phyloP scores from a whole-genome alignment of 2,888 invertebrate species.

The Oscheius sp. region DNA sequence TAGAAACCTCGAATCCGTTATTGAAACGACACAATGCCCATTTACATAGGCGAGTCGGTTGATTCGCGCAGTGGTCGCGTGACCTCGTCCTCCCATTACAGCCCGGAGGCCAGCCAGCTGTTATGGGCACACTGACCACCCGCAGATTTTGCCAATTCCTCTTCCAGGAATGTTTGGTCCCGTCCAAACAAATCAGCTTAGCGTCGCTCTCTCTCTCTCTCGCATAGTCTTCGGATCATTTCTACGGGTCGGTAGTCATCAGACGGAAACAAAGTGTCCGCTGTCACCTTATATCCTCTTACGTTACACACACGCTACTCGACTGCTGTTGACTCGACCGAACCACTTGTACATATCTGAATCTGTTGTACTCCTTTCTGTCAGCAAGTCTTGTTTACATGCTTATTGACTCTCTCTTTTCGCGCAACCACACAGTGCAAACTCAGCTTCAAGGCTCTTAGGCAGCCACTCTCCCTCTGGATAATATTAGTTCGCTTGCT shows the following conservation, averaged over 20 bases:
- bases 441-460: slow-evolving; percentile 5
- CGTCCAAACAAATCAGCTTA: slow-evolving; percentile 15
- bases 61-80: slow-evolving; percentile 29
- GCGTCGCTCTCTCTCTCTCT: background rate
- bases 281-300: background rate
- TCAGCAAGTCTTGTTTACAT: slow-evolving; percentile 25
- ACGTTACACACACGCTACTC: slow-evolving; percentile 24
- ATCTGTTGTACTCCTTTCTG: slow-evolving; percentile 15
- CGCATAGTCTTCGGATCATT: background rate
- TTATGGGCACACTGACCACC: slow-evolving; percentile 1
- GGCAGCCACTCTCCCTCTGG: background rate
- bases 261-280: slow-evolving; percentile 1
- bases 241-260: background rate
- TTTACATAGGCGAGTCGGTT: slow-evolving; percentile 26
- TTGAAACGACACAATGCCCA: slow-evolving; percentile 17
- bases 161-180: background rate
- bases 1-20: background rate
- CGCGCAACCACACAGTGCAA: slow-evolving; percentile 21
- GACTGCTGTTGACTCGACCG: slow-evolving; percentile 26
- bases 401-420: slow-evolving; percentile 26
- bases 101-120: background rate
- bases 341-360: slow-evolving; percentile 2
- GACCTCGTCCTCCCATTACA: slow-evolving; percentile 24
- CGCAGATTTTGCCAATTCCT: background rate
- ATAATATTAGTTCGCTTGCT: background rate